Base-by-base conservation (phyloP, 64 coral and sea anemone species). In the Pocillopora verrucosa region DNA sequence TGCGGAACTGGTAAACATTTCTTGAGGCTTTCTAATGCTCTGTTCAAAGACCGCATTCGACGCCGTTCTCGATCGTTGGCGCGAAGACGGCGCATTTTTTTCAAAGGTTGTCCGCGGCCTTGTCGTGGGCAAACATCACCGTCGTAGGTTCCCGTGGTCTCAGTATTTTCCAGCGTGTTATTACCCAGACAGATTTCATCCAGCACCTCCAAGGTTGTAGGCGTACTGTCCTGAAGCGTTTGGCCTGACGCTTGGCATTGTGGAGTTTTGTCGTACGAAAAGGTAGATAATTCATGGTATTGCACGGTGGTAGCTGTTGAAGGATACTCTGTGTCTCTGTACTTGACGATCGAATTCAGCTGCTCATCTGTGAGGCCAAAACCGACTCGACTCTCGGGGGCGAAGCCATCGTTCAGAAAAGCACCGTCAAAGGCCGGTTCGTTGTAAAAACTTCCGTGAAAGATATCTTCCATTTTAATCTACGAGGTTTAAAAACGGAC, bases 51-150 rank as follows among this genome's bases (percentile, higher is more conserved):
- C 34, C 89, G 68, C 97, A 99, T 99, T 74, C 97, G 82, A 24
- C 97, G 72, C 1, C 97, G 82, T 77, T 99, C 97, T 5, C 97
- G 97, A 30, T 99, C 97, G 80, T 99, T 99, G 34, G 97, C 97
- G 34, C 97, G 97, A 84, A 95, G 94, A 63, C 97, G 88, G 15
- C 97, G 90, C 63, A 99, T 90, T 80, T 94, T 92, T 95, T 99
- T 99, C 79, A 99, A 79, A 13, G 97, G 97, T 34, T 99, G 94
- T 93, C 84, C 72, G 45, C 80, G 82, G 85, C 69, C 87, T 34
- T 74, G 86, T 10, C 67, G 72, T 10, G 30, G 35, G 72, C 60
- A 74, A 41, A 67, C 65, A 79, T 89, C 75, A 61, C 16, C n/a
- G 19, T 84, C 59, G 30, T 36, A 25, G 22, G 69, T 79, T 76